Evolutionary conservation across 2,797 vertebrate species (phyloP).

Genomic region (Chelmon rostratus): DNA sequence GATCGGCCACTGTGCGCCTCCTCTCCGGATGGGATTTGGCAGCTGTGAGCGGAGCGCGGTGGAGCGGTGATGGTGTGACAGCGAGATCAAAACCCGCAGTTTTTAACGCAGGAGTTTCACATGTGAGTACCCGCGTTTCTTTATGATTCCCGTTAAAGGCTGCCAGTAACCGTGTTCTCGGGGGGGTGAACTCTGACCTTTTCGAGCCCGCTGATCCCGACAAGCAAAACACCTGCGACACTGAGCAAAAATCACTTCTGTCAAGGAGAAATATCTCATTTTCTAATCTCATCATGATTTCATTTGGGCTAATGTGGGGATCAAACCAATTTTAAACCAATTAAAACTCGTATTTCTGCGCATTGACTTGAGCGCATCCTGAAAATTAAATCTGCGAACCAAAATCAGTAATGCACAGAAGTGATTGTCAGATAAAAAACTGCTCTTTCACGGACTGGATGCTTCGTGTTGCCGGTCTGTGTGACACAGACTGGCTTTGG

Average conservation of each 20-base stretch:
- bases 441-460: too few species aligned
- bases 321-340: background rate
- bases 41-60: slow-evolving; percentile 46
- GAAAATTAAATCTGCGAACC: background rate
- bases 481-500: background rate
- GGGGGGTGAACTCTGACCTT: slow-evolving; percentile 59
- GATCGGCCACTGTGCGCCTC: slow-evolving; percentile 44
- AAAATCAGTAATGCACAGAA: background rate
- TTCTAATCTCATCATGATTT: background rate
- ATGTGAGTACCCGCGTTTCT: slow-evolving; percentile 58
- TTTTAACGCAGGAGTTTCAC: slow-evolving; percentile 70
- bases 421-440: background rate
- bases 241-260: background rate
- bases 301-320: background rate
- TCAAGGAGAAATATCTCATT: background rate
- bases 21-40: slow-evolving; percentile 44
- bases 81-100: slow-evolving; percentile 21
- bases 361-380: background rate
- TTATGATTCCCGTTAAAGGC: background rate
- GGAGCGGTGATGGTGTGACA: slow-evolving; percentile 48
- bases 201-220: background rate
- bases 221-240: slow-evolving; percentile 24
- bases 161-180: accelerated
- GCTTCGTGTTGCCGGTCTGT: too few species aligned
- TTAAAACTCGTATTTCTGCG: background rate